Percentiles rank a stretch among this genome's conserved stretches.
Conservation (phyloP, 2,888 invertebrate genomes). For the Chrysolina americana region DNA sequence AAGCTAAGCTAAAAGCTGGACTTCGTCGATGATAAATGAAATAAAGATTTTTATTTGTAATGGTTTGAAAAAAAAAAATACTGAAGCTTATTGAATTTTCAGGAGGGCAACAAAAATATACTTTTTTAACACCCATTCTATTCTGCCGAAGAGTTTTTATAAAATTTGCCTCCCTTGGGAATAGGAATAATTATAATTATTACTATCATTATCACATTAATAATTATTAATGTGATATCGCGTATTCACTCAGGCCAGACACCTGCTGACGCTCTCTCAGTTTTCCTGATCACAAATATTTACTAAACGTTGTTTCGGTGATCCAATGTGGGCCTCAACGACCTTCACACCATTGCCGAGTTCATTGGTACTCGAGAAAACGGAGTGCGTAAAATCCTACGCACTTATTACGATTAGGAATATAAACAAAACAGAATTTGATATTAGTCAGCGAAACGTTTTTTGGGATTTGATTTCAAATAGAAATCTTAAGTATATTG, state of each 20-base stretch:
- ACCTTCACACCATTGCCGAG: slow-evolving; percentile 37
- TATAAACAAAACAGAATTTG: slow-evolving; percentile 12
- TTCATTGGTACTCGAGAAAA: slow-evolving; percentile 17
- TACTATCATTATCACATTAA: no score
- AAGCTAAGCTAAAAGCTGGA: no score
- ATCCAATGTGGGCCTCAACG: slow-evolving; percentile 38
- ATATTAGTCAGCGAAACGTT: slow-evolving; percentile 1
- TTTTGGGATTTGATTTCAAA: not conserved
- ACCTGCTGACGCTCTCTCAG: slow-evolving; percentile 10
- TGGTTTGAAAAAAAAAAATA: no score
- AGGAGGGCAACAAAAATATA: no score
- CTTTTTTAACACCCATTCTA: no score
- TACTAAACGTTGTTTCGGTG: slow-evolving; percentile 19
- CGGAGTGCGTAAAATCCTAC: slow-evolving; percentile 20
- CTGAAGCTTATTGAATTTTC: no score
- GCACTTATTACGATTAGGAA: slow-evolving; percentile 6
- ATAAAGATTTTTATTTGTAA: no score
- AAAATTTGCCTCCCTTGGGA: no score
- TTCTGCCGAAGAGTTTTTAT: no score
- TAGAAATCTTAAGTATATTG: not conserved
- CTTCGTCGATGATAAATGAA: no score
- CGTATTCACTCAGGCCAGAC: not conserved
- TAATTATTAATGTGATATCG: not conserved
- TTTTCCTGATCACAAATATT: not conserved
- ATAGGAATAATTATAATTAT: no score